These are phyloP conservation scores for Trematocara unimaculatum DNA, from an alignment of 2,113 vertebrate genomes.

Conservation along the genomic window DNA sequence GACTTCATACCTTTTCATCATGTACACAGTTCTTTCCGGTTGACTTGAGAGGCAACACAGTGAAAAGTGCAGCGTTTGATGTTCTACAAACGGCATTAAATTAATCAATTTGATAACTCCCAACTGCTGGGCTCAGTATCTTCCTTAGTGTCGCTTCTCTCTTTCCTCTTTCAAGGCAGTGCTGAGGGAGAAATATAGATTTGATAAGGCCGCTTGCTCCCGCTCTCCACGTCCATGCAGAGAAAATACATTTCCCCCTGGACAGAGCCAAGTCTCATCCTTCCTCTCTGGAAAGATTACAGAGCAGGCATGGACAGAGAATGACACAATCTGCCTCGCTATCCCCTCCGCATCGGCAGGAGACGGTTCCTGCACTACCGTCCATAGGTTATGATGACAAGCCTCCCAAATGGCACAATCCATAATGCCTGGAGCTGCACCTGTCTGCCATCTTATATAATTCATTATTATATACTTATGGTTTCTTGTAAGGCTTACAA, in stretches of 20 bases:
- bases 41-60: constrained; percentile 2
- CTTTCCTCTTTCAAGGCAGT: neutral
- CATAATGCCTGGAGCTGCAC: constrained; percentile 1
- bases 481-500: constrained; percentile 23
- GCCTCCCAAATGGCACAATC: constrained; percentile 31
- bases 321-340: constrained; percentile 4
- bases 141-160: neutral
- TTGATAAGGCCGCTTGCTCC: constrained; percentile 27
- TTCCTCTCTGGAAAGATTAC: constrained; percentile 32
- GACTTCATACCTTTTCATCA: constrained; percentile 1
- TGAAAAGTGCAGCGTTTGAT: neutral
- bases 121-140: neutral
- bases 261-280: constrained; percentile 20
- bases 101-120: constrained; percentile 30
- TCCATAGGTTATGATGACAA: constrained; percentile 28
- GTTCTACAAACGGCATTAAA: constrained; percentile 34
- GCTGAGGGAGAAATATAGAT: constrained; percentile 47
- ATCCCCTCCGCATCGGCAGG: neutral
- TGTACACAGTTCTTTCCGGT: neutral
- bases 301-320: neutral
- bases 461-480: constrained; percentile 51
- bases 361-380: neutral
- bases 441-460: constrained; percentile 31
- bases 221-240: constrained; percentile 9
- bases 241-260: constrained; percentile 35